Conservation (phyloP, 1,140 invertebrate species). For the Drosophila prosaltans region DNA sequence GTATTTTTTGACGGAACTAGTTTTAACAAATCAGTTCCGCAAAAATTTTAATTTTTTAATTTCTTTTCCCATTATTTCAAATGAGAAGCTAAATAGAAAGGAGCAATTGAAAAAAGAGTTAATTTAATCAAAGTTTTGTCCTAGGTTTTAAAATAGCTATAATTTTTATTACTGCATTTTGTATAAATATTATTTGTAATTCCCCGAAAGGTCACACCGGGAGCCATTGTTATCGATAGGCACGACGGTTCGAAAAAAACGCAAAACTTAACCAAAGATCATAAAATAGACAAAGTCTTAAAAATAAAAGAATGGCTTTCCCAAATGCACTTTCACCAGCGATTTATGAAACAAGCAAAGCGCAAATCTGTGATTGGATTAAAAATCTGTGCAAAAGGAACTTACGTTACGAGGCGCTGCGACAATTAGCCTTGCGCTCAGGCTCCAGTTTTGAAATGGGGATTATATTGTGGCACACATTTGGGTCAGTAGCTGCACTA, state of each 20-base stretch:
- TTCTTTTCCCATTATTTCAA: too few relatives aligned
- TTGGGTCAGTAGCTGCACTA: slow-evolving; percentile 12
- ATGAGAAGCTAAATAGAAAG: too few relatives aligned
- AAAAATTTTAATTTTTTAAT: too few relatives aligned
- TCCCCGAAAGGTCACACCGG: neutral
- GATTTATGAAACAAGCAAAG: neutral
- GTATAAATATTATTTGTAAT: too few relatives aligned
- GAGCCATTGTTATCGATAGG: neutral
- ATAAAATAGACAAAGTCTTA: neutral
- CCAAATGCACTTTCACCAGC: neutral
- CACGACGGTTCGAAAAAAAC: neutral
- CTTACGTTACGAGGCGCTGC: neutral
- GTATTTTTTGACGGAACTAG: neutral
- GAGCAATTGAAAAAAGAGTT: too few relatives aligned
- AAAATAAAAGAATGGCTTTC: slow-evolving; percentile 1
- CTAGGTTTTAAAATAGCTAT: too few relatives aligned
- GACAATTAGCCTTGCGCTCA: neutral
- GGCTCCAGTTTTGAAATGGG: slow-evolving; percentile 12
- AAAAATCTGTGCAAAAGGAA: neutral
- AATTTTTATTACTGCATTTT: too few relatives aligned
- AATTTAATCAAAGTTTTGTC: too few relatives aligned
- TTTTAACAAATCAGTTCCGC: neutral
- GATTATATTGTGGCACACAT: slow-evolving; percentile 7
- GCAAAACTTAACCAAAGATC: neutral
- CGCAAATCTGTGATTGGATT: neutral